phyloP scores from a whole-genome alignment of 2,113 vertebrate genomes.

The Stercorarius parasiticus region DNA sequence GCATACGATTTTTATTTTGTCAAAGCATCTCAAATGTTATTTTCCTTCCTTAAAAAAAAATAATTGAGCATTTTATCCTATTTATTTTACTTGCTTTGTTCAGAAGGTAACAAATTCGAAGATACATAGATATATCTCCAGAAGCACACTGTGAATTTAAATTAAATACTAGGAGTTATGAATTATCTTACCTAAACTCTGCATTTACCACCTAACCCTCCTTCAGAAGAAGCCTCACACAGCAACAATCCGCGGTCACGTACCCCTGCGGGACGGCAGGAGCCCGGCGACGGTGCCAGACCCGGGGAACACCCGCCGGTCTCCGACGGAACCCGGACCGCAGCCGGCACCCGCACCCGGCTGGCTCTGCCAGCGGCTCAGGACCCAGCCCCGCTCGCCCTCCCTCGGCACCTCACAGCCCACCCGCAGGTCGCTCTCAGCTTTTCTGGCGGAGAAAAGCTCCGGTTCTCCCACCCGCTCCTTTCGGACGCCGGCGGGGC shows the following conservation, averaged over 20 bases:
- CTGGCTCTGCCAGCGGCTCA: neutral
- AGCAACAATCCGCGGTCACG: accelerated
- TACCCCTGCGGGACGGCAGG: neutral
- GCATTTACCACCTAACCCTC: neutral
- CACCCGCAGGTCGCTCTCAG: neutral
- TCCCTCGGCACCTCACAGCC: accelerated
- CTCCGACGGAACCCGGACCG: accelerated
- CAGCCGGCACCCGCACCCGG: neutral
- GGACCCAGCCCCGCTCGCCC: neutral
- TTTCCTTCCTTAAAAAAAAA: neutral
- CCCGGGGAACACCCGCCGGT: neutral
- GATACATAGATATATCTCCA: accelerated
- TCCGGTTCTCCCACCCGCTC: neutral
- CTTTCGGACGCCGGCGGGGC: neutral
- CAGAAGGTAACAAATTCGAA: neutral
- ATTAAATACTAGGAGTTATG: accelerated
- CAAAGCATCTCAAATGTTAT: neutral
- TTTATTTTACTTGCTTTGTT: neutral
- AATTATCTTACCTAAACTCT: accelerated
- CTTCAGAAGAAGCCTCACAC: accelerated
- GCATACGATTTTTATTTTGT: neutral
- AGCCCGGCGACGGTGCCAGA: accelerated
- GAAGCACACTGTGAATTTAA: accelerated
- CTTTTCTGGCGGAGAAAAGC: too few relatives aligned
- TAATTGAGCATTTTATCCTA: neutral